Conservation (phyloP, 2,797 vertebrate species). For the Smutsia gigantea region DNA sequence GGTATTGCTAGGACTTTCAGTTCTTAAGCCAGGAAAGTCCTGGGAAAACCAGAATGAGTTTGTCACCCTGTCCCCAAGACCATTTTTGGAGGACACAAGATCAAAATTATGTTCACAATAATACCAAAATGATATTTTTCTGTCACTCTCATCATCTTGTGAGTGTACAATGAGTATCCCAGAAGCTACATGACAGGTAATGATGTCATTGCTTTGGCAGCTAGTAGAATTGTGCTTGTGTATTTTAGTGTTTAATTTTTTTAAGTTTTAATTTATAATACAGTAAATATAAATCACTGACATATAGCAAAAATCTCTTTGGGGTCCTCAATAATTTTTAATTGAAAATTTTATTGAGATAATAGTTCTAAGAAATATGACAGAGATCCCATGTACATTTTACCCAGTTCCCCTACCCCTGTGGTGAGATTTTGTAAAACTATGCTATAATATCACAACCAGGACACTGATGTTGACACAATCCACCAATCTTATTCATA, state of each 20-base stretch:
- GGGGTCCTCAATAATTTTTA: background rate
- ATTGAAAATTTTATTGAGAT: background rate
- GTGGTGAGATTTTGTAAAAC: background rate
- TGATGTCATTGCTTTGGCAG: background rate
- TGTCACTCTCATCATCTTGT: background rate
- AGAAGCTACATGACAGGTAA: background rate
- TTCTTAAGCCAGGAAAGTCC: background rate
- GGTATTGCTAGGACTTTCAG: background rate
- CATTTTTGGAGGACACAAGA: background rate
- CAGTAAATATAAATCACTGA: slow-evolving; percentile 13
- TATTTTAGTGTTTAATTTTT: background rate
- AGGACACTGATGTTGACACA: background rate
- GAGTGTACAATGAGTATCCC: background rate
- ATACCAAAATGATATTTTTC: background rate
- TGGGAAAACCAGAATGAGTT: background rate
- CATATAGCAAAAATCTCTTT: background rate
- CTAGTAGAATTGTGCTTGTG: background rate
- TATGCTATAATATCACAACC: background rate
- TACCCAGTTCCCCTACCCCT: background rate
- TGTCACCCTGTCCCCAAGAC: background rate
- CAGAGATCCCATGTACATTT: background rate
- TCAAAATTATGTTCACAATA: slow-evolving; percentile 18
- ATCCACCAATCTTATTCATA: background rate
- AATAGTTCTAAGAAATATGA: slow-evolving; percentile 1
- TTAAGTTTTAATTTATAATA: slow-evolving; percentile 42